A percentile compares a stretch with the other conserved stretches of the same genome.
Conservation (phyloP, 2,113 vertebrate species). For the Oryzias javanicus region DNA sequence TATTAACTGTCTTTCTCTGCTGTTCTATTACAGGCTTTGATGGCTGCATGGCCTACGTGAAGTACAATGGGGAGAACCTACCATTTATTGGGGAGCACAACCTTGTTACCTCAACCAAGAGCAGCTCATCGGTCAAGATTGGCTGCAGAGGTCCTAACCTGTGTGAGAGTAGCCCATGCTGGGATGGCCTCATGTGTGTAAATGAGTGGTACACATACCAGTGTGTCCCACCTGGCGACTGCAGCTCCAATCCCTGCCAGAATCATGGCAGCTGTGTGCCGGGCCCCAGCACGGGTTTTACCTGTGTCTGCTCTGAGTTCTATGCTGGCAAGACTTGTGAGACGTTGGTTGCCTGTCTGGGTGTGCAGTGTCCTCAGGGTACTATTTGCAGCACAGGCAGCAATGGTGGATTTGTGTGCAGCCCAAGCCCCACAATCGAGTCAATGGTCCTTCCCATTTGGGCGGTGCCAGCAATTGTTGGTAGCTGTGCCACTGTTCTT, state of each 20-base stretch:
- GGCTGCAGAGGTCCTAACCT: constrained; percentile 93
- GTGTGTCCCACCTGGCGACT: constrained; percentile 90
- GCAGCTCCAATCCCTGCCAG: constrained; percentile 87
- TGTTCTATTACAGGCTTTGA: constrained; percentile 82
- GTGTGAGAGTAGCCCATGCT: constrained; percentile 91
- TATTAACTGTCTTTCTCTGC: constrained; percentile 19
- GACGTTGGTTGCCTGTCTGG: constrained; percentile 86
- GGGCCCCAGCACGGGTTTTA: constrained; percentile 73
- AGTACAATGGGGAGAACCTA: constrained; percentile 86
- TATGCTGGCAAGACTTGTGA: constrained; percentile 86
- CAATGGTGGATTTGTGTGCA: constrained; percentile 81
- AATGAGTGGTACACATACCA: constrained; percentile 93
- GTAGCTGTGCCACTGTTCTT: constrained; percentile 88
- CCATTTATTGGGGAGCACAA: constrained; percentile 88
- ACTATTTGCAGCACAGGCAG: constrained; percentile 78
- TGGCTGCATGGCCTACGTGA: constrained; percentile 89
- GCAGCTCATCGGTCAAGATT: constrained; percentile 84
- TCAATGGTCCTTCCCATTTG: constrained; percentile 88
- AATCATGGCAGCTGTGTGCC: constrained; percentile 93
- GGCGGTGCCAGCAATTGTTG: constrained; percentile 95
- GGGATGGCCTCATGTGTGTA: constrained; percentile 90
- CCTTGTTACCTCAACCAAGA: constrained; percentile 81
- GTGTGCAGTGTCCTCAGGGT: constrained; percentile 82
- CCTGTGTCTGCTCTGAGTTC: constrained; percentile 86
- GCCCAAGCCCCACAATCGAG: constrained; percentile 60